phyloP scores from a whole-genome alignment of 2,797 vertebrate genomes.

The Manis javanica region DNA sequence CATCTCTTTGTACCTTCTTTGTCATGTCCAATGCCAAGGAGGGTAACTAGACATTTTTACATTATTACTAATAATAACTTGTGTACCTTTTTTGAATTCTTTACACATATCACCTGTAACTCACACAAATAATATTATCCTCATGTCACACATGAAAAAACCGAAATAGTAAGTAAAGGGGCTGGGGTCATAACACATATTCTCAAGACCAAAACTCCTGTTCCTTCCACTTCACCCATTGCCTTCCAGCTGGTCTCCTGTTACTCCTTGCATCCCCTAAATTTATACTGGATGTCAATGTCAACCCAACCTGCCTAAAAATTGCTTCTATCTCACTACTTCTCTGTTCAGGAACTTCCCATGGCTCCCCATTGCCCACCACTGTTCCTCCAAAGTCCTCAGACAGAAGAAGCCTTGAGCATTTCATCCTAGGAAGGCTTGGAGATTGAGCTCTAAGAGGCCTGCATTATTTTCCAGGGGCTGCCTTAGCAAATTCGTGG shows the following conservation, averaged over 20 bases:
- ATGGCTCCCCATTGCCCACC: neutral
- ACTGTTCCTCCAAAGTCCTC: neutral
- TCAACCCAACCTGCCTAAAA: neutral
- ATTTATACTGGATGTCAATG: neutral
- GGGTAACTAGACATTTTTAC: neutral
- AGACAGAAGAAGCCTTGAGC: neutral
- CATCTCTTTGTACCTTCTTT: neutral
- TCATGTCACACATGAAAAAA: conserved; percentile 2
- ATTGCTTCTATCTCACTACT: neutral
- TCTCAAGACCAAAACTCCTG: neutral
- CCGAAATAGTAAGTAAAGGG: neutral
- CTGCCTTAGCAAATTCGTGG: neutral
- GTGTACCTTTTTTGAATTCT: neutral
- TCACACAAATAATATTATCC: neutral
- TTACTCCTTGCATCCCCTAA: neutral
- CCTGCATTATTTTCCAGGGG: neutral
- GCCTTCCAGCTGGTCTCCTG: neutral
- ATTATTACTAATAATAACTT: neutral
- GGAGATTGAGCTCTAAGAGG: neutral
- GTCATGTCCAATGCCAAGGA: neutral
- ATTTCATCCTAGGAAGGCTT: neutral
- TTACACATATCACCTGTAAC: neutral
- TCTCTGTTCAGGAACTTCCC: neutral
- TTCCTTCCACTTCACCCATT: neutral
- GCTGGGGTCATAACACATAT: neutral